phyloP scores from a whole-genome alignment of 2,113 vertebrate species.

The Malaclemys terrapin region DNA sequence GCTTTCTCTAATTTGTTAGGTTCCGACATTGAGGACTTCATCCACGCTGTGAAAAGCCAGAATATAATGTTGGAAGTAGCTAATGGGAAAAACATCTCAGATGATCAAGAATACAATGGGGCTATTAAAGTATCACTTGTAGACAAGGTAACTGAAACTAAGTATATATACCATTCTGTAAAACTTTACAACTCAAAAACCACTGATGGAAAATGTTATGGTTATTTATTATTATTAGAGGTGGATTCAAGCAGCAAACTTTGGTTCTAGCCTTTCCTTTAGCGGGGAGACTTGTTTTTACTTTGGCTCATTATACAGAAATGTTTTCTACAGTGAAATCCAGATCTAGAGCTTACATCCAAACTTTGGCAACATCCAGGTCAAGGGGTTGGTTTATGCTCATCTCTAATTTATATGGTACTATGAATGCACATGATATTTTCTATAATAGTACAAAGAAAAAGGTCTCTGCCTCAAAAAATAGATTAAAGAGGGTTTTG shows the following conservation, averaged over 20 bases:
- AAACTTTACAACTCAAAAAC: neutral
- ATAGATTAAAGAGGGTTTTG: neutral
- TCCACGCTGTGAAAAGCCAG: slow-evolving; percentile 85
- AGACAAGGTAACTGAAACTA: slow-evolving; percentile 81
- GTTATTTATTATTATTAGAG: neutral
- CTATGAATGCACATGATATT: neutral
- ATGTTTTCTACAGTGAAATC: neutral
- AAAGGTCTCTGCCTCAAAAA: neutral
- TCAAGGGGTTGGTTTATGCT: neutral
- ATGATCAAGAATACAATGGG: slow-evolving; percentile 85
- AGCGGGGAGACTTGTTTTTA: neutral
- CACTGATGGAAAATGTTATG: neutral
- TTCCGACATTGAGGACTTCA: slow-evolving; percentile 86
- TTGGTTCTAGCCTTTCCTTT: neutral
- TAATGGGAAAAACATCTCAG: slow-evolving; percentile 81
- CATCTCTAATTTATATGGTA: neutral
- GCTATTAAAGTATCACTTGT: slow-evolving; percentile 86
- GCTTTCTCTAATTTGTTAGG: slow-evolving; percentile 69
- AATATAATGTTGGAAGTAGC: slow-evolving; percentile 87
- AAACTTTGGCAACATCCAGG: neutral
- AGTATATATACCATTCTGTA: neutral
- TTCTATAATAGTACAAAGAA: neutral
- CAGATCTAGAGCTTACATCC: neutral
- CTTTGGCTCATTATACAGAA: neutral
- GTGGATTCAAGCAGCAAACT: neutral